phyloP scores from a whole-genome alignment of 1,140 invertebrate species.

The Procambarus virginalis region DNA sequence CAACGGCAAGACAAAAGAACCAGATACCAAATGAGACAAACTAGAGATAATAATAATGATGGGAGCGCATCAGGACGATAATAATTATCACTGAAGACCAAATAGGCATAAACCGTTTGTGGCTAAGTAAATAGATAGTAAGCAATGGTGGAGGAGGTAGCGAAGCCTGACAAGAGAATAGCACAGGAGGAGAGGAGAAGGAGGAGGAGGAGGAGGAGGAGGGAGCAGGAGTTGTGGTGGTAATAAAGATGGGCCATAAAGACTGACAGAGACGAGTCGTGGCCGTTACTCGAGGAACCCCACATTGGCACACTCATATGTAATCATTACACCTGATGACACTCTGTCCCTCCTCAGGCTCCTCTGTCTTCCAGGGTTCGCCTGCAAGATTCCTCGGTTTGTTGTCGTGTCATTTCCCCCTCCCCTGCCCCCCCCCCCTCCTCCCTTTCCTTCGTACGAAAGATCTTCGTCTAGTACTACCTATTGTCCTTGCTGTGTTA shows the following conservation, averaged over 20 bases:
- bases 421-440: too few relatives aligned
- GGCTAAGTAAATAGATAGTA: slow-evolving; percentile 17
- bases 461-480: too few relatives aligned
- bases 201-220: slow-evolving; percentile 26
- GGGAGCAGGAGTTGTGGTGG: slow-evolving; percentile 66
- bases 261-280: slow-evolving; percentile 67
- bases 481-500: too few relatives aligned
- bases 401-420: slow-evolving; percentile 17
- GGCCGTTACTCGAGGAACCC: slow-evolving; percentile 67
- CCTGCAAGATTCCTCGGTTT: slow-evolving; percentile 36
- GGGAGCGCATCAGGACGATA: background rate
- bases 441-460: too few relatives aligned
- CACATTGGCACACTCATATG: slow-evolving; percentile 67
- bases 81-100: background rate
- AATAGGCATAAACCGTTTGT: slow-evolving; percentile 21
- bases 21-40: background rate
- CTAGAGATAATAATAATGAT: background rate
- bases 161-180: background rate
- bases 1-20: background rate
- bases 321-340: slow-evolving; percentile 68
- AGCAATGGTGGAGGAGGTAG: slow-evolving; percentile 5
- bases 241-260: slow-evolving; percentile 68
- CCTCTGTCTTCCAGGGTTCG: slow-evolving; percentile 42
- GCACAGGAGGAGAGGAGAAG: slow-evolving; percentile 8
- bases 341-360: slow-evolving; percentile 61